These are phyloP conservation scores for Diceros bicornis DNA, from an alignment of 2,797 vertebrate genomes.

Conservation along the genomic window DNA sequence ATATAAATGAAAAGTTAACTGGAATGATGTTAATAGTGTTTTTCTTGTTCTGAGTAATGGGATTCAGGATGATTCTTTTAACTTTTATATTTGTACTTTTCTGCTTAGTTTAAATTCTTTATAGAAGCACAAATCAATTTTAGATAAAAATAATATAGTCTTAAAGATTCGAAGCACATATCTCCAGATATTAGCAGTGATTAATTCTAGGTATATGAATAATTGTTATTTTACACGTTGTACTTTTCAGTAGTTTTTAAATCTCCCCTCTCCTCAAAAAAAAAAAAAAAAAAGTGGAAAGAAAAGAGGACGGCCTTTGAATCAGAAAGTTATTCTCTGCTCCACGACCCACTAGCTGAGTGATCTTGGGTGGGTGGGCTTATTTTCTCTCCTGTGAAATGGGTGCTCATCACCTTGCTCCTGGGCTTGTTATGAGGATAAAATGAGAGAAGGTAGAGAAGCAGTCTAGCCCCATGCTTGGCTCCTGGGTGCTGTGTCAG, in stretches of 20 bases:
- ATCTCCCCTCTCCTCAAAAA: background rate
- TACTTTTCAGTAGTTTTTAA: background rate
- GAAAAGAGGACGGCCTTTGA: background rate
- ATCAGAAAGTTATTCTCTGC: background rate
- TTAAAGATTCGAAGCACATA: background rate
- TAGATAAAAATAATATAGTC: background rate
- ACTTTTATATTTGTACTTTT: background rate
- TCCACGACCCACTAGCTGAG: background rate
- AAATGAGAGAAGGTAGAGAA: background rate
- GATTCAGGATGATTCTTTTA: background rate
- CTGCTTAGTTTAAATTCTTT: constrained; percentile 34
- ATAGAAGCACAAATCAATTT: background rate
- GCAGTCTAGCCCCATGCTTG: background rate
- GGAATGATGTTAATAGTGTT: background rate
- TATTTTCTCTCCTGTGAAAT: background rate
- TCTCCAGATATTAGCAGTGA: background rate
- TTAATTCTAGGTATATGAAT: constrained; percentile 33
- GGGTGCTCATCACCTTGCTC: background rate
- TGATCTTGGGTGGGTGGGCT: background rate
- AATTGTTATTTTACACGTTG: background rate
- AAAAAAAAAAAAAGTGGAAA: background rate
- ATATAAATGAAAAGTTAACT: background rate
- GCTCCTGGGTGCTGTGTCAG: background rate
- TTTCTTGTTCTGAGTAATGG: background rate
- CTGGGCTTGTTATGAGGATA: background rate